A percentile compares a stretch with the other conserved stretches of the same genome.
Evolutionary conservation across 2,113 vertebrate genomes (phyloP).

Genomic region (Cricetomys ansorgei): DNA sequence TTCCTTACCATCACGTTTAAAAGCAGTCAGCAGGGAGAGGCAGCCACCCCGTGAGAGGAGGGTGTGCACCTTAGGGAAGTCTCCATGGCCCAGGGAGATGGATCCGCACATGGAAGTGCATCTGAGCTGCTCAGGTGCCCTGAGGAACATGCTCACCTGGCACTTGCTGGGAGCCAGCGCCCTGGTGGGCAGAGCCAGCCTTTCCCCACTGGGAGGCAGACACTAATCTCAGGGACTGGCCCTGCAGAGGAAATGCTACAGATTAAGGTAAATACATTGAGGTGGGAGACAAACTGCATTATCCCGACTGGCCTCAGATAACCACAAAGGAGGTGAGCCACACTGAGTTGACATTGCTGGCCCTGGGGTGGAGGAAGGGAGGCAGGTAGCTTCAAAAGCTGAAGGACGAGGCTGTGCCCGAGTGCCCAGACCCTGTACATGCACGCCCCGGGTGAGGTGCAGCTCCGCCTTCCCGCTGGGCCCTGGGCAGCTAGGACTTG

Average conservation of each 20-base stretch:
- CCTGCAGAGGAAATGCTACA: background rate
- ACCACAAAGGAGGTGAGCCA: background rate
- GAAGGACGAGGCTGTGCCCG: background rate
- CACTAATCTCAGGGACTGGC: background rate
- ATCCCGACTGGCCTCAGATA: background rate
- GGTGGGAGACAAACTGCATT: background rate
- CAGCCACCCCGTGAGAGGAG: background rate
- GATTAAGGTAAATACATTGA: background rate
- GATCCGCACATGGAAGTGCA: rapidly evolving
- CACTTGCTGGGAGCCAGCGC: background rate
- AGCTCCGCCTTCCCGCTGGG: background rate
- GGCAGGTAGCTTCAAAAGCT: background rate
- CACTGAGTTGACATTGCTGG: background rate
- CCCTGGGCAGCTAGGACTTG: background rate
- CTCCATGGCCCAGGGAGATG: rapidly evolving
- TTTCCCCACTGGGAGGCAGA: background rate
- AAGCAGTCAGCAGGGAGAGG: background rate
- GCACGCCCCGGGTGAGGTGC: background rate
- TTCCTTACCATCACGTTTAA: background rate
- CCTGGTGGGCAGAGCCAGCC: background rate
- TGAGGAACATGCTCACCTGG: background rate
- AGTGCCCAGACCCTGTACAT: background rate
- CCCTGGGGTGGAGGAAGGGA: background rate
- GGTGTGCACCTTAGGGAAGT: background rate
- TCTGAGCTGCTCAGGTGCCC: background rate